Evolutionary conservation across 2,113 vertebrate species (phyloP), one percentile per base, ranked within the genome.

Genomic region (Pachyramphus minor): DNA sequence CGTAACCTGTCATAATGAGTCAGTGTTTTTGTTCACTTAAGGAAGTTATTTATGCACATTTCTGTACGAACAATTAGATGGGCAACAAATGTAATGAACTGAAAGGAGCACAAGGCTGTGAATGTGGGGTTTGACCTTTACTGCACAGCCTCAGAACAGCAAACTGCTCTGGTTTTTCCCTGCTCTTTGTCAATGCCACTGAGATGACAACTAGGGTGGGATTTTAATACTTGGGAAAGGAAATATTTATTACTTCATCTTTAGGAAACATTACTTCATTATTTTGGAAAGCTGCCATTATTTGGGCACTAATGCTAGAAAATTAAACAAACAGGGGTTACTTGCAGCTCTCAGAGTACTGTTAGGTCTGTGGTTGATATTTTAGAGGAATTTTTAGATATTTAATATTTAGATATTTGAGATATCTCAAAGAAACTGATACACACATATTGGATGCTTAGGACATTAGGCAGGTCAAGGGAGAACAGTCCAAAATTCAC

Each of bases 231-330:
- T 88, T 91, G 64, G 35, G 31, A 83, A 91, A 71, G 47, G 67
- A 96, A 96, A 77, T 80, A 88, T 67, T 88, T 90, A 81, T 95
- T 90, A 94, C 76, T 87, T 94, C 91, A 95, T 60, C 30, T 56
- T 86, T 59, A 95, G 92, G 94, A 93, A 93, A 55, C 42, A 47
- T 47, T 25, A 71, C 63, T 88, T 95, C 89, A 81, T 78, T 77
- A 6, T 25, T 80, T n/a, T 91, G 82, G 87, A 91, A 66, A 74
- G 59, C 50, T 90, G 90, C 63, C 95, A 63, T 37, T 86, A 53
- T 60, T 93, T 92, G 63, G 82, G 67, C 42, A 71, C 67, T 67
- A 47, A 66, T 16, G 18, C 50, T 81, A 44, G 35, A 44, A 79
- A 68, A 47, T 8, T 0, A 79, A 69, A 60, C 8, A 60, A 75